Conservation (phyloP, 2,888 invertebrate genomes). For the Phoenoteleia sp. region DNA sequence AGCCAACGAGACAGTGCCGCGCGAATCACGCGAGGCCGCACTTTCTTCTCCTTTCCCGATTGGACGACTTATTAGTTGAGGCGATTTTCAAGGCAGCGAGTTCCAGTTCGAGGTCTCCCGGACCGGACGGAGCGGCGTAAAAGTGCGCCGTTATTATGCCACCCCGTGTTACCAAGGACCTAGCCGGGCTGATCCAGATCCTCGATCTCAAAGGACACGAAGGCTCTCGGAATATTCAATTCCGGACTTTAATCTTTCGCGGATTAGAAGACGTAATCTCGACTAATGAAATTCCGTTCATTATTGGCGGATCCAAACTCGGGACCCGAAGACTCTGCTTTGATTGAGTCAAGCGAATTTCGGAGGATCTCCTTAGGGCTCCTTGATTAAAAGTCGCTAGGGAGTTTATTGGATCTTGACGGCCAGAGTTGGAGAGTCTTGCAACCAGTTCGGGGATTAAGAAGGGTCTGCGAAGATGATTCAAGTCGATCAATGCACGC, state of each 20-base stretch:
- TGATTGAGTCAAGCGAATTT: constrained; percentile 50
- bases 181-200: neutral
- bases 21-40: constrained; percentile 45
- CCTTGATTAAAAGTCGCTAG: constrained; percentile 49
- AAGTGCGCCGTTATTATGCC: constrained; percentile 30
- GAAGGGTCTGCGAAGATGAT: neutral
- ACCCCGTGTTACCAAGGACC: constrained; percentile 21
- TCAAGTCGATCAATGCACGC: constrained; percentile 10
- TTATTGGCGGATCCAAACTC: constrained; percentile 35
- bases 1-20: neutral
- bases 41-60: constrained; percentile 67
- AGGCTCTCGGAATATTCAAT: neutral
- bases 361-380: constrained; percentile 14
- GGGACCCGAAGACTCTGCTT: constrained; percentile 1
- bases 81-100: constrained; percentile 53
- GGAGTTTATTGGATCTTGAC: constrained; percentile 47
- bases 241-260: constrained; percentile 14
- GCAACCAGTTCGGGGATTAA: neutral
- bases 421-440: constrained; percentile 5
- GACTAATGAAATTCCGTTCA: constrained; percentile 57
- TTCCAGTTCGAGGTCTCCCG: constrained; percentile 52
- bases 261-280: constrained; percentile 9
- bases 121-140: constrained; percentile 41
- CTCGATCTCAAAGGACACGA: constrained; percentile 9
- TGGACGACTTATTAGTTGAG: constrained; percentile 49